phyloP scores from a whole-genome alignment of 2,113 vertebrate genomes.

The Furnarius figulus region DNA sequence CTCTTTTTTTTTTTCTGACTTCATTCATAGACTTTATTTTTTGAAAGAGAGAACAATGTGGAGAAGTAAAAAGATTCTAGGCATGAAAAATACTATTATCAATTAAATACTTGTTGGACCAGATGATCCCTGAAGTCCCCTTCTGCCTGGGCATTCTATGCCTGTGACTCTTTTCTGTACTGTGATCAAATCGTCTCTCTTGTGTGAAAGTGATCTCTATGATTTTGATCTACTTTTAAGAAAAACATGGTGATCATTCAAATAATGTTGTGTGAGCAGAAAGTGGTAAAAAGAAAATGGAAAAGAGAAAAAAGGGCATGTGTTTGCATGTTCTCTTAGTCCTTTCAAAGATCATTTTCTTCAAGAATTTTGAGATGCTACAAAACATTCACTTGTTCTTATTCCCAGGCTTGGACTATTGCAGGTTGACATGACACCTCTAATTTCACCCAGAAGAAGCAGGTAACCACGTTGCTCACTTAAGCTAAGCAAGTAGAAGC shows the following conservation, averaged over 20 bases:
- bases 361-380: neutral
- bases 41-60: neutral
- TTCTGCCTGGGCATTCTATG: neutral
- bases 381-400: neutral
- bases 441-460: neutral
- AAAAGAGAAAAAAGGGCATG: neutral
- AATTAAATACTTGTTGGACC: neutral
- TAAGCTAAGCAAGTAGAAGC: neutral
- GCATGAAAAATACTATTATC: neutral
- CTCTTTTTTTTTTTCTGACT: neutral
- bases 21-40: neutral
- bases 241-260: neutral
- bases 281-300: neutral
- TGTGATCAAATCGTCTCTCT: neutral
- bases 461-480: neutral
- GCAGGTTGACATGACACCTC: neutral
- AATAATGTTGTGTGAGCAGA: neutral
- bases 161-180: neutral
- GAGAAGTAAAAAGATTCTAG: neutral
- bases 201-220: neutral
- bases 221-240: neutral
- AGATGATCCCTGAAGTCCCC: neutral
- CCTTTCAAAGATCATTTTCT: neutral
- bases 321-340: neutral
- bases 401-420: neutral